Base-by-base conservation (phyloP, 2,797 vertebrate genomes). In the Hephaestus fuliginosus region DNA sequence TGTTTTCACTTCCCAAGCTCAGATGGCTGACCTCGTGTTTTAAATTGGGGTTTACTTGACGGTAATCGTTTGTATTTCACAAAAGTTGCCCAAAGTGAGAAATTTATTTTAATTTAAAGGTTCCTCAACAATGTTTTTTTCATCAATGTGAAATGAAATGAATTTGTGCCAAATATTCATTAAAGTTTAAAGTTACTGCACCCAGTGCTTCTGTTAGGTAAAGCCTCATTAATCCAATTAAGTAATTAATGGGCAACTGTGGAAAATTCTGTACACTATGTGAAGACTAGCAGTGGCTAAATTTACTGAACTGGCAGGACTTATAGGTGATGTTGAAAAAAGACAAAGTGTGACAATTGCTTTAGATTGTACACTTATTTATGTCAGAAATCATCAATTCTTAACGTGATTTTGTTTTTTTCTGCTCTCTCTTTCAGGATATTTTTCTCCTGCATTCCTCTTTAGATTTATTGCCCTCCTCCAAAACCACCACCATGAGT, bases 401-500 rank as follows among this genome's bases (percentile, higher is more conserved):
- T 22, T 63, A 73, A 72, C 48, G 41, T 57, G 0, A 7, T 1
- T 17, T 28, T 67, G 61, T 74, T 82, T 66, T 66, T 41, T 72
- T 81, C 20, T 82, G 4, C 57, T 1, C 22, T 83, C 62, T 88
- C 72, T 88, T 86, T 68, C 82, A 96, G 96, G 90, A 90, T 84
- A 82, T 94, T 89, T 80, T 82, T 58, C 75, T 86, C 83, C 86
- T 90, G 84, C 89, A 86, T 86, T 86, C 87, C 80, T 90, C 81
- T 92, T 81, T 94, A 95, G 90, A 89, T 85, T 56, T 74, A 80
- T 80, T 67, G 78, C 82, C 90, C 80, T 81, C 84, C 87, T 88
- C 87, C 80, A 84, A 90, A 87, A 84, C 77, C 73, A 92, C 84
- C 90, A 92, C 79, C 92, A 96, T 96, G 96, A 96, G 96, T 95